A percentile compares a stretch with the other conserved stretches of the same genome.
Evolutionary conservation across 2,888 invertebrate genomes (phyloP).

Genomic region (Nemoura dubitans): DNA sequence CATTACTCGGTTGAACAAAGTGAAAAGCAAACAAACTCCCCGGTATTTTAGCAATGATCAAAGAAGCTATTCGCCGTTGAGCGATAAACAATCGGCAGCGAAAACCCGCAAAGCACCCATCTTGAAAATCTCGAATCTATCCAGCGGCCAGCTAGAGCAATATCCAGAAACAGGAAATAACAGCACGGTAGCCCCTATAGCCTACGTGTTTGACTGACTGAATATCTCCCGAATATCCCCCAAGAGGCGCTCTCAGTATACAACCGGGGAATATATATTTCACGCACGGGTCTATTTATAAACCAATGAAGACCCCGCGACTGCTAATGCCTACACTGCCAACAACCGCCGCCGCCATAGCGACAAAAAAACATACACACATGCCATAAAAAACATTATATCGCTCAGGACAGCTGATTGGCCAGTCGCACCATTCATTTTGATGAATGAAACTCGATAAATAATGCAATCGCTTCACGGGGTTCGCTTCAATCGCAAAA

Average conservation of each 20-base stretch:
- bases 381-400: no score
- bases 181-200: not conserved
- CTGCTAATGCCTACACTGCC: not conserved
- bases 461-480: no score
- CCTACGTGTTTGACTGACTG: not conserved
- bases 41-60: no score
- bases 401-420: no score
- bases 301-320: not conserved
- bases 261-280: not conserved
- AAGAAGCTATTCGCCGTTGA: not conserved
- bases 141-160: not conserved
- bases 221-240: not conserved
- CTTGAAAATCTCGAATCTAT: not conserved
- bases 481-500: no score
- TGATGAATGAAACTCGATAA: no score
- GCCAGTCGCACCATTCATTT: no score
- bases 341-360: not conserved
- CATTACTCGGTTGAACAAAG: slow-evolving; percentile 59
- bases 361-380: no score
- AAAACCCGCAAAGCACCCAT: not conserved
- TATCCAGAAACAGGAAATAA: slow-evolving; percentile 31
- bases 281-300: not conserved
- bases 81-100: not conserved
- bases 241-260: not conserved
- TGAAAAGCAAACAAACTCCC: slow-evolving; percentile 14